Percentiles rank a stretch among this genome's conserved stretches.
Conservation (phyloP, 2,113 vertebrate species). For the rabbit (Oryctolagus cuniculus) region DNA sequence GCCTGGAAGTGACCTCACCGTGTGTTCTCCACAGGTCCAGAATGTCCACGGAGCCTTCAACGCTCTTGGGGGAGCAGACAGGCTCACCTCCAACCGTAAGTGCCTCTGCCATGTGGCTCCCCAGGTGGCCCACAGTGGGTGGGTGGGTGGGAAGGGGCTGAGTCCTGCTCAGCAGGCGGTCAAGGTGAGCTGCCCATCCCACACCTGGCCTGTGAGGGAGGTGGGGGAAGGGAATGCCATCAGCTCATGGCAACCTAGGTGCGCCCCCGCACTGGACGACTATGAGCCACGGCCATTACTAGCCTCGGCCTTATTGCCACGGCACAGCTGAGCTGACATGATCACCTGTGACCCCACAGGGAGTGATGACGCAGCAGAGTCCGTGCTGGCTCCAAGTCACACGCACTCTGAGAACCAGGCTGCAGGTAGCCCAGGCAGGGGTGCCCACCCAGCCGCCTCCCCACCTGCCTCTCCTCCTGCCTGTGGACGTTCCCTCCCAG, state of each 20-base stretch:
- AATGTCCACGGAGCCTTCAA: conserved; percentile 98
- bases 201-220: not conserved
- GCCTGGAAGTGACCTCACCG: not conserved
- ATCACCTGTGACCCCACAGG: not conserved
- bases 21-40: conserved; percentile 90
- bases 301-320: not conserved
- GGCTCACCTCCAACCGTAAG: conserved; percentile 96
- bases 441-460: not conserved
- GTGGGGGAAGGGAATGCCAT: not conserved
- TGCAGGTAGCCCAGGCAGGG: not conserved
- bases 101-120: conserved; percentile 56
- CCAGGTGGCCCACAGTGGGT: not conserved
- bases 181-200: fast-evolving
- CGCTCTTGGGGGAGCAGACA: conserved; percentile 95
- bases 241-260: not conserved
- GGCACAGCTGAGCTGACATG: not conserved
- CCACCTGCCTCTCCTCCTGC: not conserved
- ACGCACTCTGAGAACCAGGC: not conserved
- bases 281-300: fast-evolving
- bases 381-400: not conserved
- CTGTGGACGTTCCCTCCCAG: not conserved
- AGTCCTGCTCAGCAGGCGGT: fast-evolving
- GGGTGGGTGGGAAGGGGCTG: fast-evolving
- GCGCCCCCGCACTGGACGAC: fast-evolving
- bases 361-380: not conserved